These are phyloP conservation scores for Bimastos eiseni DNA, from an alignment of 2,888 invertebrate species.

Conservation along the genomic window DNA sequence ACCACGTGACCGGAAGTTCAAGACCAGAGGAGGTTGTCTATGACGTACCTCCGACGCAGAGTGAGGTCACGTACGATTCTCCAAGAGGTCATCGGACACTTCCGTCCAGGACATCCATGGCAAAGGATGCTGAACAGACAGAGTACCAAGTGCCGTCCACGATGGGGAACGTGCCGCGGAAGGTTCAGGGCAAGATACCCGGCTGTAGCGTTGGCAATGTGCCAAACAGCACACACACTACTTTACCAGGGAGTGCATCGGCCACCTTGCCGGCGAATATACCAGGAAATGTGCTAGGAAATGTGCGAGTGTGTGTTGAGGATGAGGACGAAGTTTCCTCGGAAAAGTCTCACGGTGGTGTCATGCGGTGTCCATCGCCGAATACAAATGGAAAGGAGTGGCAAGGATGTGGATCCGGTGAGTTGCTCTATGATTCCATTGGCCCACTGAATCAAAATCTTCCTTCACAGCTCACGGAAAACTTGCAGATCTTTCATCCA, in stretches of 20 bases:
- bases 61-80: background rate
- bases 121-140: background rate
- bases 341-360: background rate
- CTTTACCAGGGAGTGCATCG: background rate
- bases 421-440: background rate
- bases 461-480: background rate
- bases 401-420: background rate
- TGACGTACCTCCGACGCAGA: background rate
- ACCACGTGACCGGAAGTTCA: background rate
- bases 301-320: background rate
- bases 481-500: constrained; percentile 13
- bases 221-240: background rate
- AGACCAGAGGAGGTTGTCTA: background rate
- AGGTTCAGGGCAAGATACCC: background rate
- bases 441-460: background rate
- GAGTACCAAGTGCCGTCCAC: background rate
- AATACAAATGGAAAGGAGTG: background rate
- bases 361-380: background rate
- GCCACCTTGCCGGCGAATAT: background rate
- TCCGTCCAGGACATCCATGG: background rate
- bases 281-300: background rate
- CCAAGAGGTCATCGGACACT: constrained; percentile 8
- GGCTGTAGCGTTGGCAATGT: background rate
- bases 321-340: background rate
- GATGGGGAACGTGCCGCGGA: background rate